Evolutionary conservation across 2,888 invertebrate genomes (phyloP), one percentile per base, ranked within the genome.

Genomic region (Drosophila yooni): DNA sequence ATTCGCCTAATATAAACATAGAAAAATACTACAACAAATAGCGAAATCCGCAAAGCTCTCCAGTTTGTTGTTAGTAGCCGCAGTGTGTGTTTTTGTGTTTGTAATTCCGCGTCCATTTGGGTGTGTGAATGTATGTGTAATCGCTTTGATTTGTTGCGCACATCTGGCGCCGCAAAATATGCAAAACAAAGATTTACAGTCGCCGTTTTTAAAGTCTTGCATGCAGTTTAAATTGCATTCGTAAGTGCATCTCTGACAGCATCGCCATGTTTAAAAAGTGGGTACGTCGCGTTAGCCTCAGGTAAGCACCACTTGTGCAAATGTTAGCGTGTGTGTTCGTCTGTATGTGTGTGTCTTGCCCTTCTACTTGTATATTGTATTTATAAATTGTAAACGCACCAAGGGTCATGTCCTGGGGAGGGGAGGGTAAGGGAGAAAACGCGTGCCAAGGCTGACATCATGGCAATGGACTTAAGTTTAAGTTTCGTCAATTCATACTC

Each of bases 251-350:
- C 57, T 38, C 52, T 40, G 52, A 54, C 61, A 79, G 67, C 61
- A 62, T 64, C 40, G 38, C 64, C 80, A 92, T 92, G 92, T 89
- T 93, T 65, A 92, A 90, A 82, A 93, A 92, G 89, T 92, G 92
- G 92, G 92, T 92, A 80, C 93, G 93, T 71, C 93, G 93, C 67
- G 92, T 92, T 52, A 92, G 92, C 79, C 88, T 92, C 76, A 92
- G 93, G 92, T 92, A 91, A 92, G 91, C 78, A 65, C 31, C 54
- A 65, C 53, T 58, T 79, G 58, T 79, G 61, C 50, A 46, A 43
- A 63, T 76, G 34, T 57, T 40, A 53, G 43, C 48, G 59, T 52
- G 33, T 40, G 33, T 61, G 53, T 61, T 40, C 43, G 62, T 52
- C 34, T 38, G 43, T 50, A 18, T 38, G 0, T 31, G 34, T 46